phyloP scores from a whole-genome alignment of 2,113 vertebrate species.

The Tychaedon coryphoeus region DNA sequence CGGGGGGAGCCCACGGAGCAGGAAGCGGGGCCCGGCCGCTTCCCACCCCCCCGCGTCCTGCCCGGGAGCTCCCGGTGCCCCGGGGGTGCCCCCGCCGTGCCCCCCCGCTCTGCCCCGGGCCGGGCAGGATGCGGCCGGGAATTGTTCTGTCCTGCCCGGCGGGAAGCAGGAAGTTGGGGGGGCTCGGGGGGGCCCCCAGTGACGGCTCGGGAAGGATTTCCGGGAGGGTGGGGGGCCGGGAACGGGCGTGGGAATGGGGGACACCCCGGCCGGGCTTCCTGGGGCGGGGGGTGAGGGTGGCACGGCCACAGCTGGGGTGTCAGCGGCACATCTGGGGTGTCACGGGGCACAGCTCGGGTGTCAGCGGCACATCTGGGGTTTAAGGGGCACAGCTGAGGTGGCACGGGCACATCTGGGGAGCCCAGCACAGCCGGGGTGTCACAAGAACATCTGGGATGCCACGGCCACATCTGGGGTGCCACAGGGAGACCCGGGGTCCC shows the following conservation, averaged over 20 bases:
- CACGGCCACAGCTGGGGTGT: background rate
- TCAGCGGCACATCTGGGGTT: background rate
- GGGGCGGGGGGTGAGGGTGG: background rate
- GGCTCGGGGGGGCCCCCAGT: background rate
- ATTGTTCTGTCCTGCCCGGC: background rate
- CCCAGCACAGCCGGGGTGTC: fast-evolving
- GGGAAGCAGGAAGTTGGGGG: background rate
- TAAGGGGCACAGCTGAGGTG: too few relatives aligned
- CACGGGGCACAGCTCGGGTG: background rate
- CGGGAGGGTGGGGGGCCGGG: slow-evolving; percentile 2
- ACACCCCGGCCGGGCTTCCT: background rate
- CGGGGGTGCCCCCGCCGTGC: background rate
- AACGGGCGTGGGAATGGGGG: slow-evolving; percentile 5
- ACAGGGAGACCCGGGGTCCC: too few relatives aligned
- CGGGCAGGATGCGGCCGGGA: slow-evolving; percentile 13
- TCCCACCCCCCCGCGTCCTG: background rate
- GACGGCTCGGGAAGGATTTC: background rate
- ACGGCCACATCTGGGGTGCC: background rate
- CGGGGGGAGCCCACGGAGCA: background rate
- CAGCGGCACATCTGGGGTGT: fast-evolving
- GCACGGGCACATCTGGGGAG: background rate
- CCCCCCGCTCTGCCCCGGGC: background rate
- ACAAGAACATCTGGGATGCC: too few relatives aligned
- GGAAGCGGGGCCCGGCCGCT: background rate
- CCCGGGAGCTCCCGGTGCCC: background rate